Conservation (phyloP, 2,113 vertebrate species). For the Syngnathus floridae region DNA sequence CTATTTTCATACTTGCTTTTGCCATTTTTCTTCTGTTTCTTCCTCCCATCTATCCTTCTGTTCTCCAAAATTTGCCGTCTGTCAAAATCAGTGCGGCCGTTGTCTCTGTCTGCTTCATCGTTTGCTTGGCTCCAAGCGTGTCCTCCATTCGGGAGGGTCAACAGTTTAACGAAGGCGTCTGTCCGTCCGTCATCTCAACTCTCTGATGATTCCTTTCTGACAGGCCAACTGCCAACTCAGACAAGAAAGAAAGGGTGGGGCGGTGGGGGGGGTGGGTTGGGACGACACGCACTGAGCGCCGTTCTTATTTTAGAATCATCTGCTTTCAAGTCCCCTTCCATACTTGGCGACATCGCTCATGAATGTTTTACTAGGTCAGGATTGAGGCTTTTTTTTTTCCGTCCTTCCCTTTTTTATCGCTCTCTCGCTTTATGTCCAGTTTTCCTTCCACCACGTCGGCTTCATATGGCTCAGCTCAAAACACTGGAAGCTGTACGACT, state of each 20-base stretch:
- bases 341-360: conserved; percentile 48
- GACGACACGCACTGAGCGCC: background rate
- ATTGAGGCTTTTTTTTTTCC: conserved; percentile 34
- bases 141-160: conserved; percentile 24
- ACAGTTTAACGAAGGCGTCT: conserved; percentile 8
- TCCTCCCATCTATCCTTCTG: conserved; percentile 10
- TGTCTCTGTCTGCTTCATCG: conserved; percentile 3
- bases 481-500: too few relatives aligned
- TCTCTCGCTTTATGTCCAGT: conserved; percentile 11
- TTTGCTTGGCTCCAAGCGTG: conserved; percentile 8
- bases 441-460: conserved; percentile 10
- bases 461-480: background rate
- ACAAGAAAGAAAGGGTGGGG: conserved; percentile 8
- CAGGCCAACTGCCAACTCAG: conserved; percentile 18
- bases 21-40: background rate
- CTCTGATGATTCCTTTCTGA: conserved; percentile 31
- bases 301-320: conserved; percentile 48
- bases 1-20: too few relatives aligned
- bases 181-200: conserved; percentile 28
- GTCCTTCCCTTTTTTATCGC: conserved; percentile 2
- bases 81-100: background rate
- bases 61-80: background rate
- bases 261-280: too few relatives aligned
- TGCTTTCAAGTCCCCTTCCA: conserved; percentile 6
- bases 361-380: conserved; percentile 55